Base-by-base conservation (phyloP, 23 tunicate genomes). In the Trididemnum clinides region DNA sequence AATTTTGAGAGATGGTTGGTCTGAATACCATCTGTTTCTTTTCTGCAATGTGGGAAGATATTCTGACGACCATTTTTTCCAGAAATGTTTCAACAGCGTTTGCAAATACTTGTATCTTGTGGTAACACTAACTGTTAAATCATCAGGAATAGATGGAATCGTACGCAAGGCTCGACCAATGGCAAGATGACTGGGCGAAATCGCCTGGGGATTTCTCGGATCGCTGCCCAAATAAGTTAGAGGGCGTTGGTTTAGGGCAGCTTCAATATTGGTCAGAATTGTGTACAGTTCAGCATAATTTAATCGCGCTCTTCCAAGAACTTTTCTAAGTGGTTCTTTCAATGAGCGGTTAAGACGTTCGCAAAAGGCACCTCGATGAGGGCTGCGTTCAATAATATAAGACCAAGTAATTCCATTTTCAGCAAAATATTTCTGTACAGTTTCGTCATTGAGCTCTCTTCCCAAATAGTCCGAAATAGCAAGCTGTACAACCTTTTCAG, bases 191-290 rank as follows among this genome's bases (percentile, higher is more conserved):
- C 75, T 66, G 7, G 75, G 75, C 12, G 75, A 29, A 66, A 66
- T 29, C 5, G 75, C 75, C n/a, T 66, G 75, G 5, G 31, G 36
- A 31, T 66, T 66, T 6, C 31, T 66, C 7, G 37, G 75, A 23
- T 66, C 75, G 31, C 75, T 66, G 7, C 75, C 75, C 75, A 66
- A 66, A 66, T 66, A 66, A 4, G 75, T 66, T 5, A 66, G 22
- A 2, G 75, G 37, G 6, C 75, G 36, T 31, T 66, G 75, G 31
- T 66, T 66, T 31, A 66, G 31, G 5, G 75, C 22, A 5, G 37
- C 30, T 31, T 66, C 75, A 31, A 66, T 66, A 31, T 66, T 6
- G n/a, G 75, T 66, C 37, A 29, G 31, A 3, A 66, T 10, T 3
- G 37, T 66, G n/a, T 66, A 66, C 75, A 66, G 5, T 31, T 66